Base-by-base conservation (phyloP, 2,113 vertebrate genomes). In the Oncorhynchus tshawytscha region DNA sequence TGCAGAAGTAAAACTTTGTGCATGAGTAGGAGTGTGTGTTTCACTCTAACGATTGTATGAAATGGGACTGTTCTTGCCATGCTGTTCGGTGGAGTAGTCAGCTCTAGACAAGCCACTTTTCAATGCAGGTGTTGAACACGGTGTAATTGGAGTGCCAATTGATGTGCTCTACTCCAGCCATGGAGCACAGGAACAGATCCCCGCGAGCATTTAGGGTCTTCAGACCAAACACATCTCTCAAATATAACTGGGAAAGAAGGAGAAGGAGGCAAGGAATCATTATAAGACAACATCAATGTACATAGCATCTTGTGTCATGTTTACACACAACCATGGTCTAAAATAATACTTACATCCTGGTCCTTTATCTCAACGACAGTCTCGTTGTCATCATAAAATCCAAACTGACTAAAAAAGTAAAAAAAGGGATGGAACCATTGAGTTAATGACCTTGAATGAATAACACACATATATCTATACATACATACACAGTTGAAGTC, bases 101-200 rank as follows among this genome's bases (percentile, higher is more conserved):
- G 70, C 25, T 76, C 83, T 87, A 91, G n/a, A 86, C 91, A 62
- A 97, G 94, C 96, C 96, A 97, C 22, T 95, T 95, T 78, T 94
- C 93, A 16, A 97, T 95, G 82, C 95, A 97, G 31, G 73, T 70
- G 62, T 94, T 92, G 68, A 94, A 96, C 2, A 96, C 95, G 0
- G 96, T 96, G 71, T 94, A 90, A n/a, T 96, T 97, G 5, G 95
- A 96, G 84, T 97, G 96, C 96, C 96, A 97, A 70, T 57, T 72
- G 0, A 94, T 84, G 75, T 97, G 96, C 31, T 89, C 29, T 4
- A 97, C 92, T 0, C 92, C 95, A 0, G 94, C 81, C 72, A 96
- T 73, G 0, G 89, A 87, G 49, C 95, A 97, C 67, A 93, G 62
- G 74, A 91, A 87, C 67, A 97, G 87, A 86, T 94, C 94, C 5